Evolutionary conservation across 2,888 invertebrate genomes (phyloP).

Genomic region (Ectemnius lituratus): DNA sequence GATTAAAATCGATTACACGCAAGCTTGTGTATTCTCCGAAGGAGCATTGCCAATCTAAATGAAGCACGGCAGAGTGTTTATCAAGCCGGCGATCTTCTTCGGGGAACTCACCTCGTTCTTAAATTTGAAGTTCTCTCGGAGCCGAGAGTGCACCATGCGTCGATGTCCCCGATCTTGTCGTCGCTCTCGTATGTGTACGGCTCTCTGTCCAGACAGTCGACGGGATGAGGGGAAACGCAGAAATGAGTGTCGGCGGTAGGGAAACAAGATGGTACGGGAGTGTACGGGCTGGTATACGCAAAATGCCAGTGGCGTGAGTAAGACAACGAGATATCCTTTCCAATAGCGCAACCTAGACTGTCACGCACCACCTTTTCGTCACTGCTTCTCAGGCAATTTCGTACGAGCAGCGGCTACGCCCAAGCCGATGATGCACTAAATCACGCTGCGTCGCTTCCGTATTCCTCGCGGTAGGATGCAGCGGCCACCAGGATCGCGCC

Average conservation of each 20-base stretch:
- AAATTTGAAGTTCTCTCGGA: constrained; percentile 39
- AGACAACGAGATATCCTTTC: constrained; percentile 57
- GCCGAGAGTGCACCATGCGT: constrained; percentile 46
- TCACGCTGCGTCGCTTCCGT: constrained; percentile 39
- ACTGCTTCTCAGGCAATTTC: constrained; percentile 54
- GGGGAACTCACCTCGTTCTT: constrained; percentile 54
- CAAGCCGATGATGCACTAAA: constrained; percentile 46
- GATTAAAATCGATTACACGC: constrained; percentile 41
- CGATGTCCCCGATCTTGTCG: constrained; percentile 37
- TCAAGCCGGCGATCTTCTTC: constrained; percentile 17
- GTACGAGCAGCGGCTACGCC: constrained; percentile 59
- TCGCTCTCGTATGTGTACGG: constrained; percentile 18
- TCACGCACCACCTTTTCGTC: constrained; percentile 53
- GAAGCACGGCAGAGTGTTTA: too few species aligned
- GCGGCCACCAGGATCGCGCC: constrained; percentile 16
- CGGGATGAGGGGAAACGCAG: constrained; percentile 27
- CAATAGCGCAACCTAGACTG: constrained; percentile 61
- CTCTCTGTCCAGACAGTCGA: constrained; percentile 28
- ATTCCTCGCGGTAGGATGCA: constrained; percentile 9
- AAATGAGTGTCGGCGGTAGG: constrained; percentile 5
- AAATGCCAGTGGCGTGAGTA: constrained; percentile 45
- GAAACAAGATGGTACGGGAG: constrained; percentile 15
- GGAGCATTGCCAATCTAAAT: background rate
- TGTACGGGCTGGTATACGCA: constrained; percentile 31
- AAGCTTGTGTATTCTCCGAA: background rate